Conservation (phyloP, 2,888 invertebrate genomes). For the Hyles lineata region DNA sequence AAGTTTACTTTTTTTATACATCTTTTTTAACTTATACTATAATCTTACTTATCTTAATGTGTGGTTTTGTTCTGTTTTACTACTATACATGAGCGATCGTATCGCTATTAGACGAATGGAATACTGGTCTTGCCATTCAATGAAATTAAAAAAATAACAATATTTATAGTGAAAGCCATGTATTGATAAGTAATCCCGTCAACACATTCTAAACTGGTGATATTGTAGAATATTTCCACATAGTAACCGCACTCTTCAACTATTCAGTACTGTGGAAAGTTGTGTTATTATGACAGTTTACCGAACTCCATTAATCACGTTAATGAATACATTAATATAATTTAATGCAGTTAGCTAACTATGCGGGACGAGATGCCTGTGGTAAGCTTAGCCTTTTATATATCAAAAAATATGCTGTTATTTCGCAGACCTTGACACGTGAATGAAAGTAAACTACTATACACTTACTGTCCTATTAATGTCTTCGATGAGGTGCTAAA, state of each 20-base stretch:
- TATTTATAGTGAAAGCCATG: background rate
- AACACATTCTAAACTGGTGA: background rate
- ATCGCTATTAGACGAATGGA: too few relatives aligned
- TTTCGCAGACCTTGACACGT: background rate
- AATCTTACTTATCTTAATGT: too few relatives aligned
- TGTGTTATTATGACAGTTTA: slow-evolving; percentile 66
- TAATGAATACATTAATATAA: slow-evolving; percentile 76
- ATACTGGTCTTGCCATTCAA: too few relatives aligned
- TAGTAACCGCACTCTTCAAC: slow-evolving; percentile 55
- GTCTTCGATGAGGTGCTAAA: too few relatives aligned
- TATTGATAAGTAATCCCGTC: background rate
- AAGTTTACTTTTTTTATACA: too few relatives aligned
- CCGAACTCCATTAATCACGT: slow-evolving; percentile 76
- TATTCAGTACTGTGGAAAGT: slow-evolving; percentile 50
- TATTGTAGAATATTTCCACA: slow-evolving; percentile 10
- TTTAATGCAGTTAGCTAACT: slow-evolving; percentile 71
- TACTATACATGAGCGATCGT: too few relatives aligned
- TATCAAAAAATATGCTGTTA: background rate
- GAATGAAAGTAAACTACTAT: too few relatives aligned
- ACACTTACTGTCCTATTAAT: too few relatives aligned
- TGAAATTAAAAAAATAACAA: too few relatives aligned
- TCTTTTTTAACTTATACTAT: too few relatives aligned
- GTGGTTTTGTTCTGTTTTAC: too few relatives aligned
- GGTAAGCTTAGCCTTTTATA: slow-evolving; percentile 23
- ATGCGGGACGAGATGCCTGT: slow-evolving; percentile 45